Conservation (phyloP, 2,113 vertebrate species). For the Meleagris gallopavo region DNA sequence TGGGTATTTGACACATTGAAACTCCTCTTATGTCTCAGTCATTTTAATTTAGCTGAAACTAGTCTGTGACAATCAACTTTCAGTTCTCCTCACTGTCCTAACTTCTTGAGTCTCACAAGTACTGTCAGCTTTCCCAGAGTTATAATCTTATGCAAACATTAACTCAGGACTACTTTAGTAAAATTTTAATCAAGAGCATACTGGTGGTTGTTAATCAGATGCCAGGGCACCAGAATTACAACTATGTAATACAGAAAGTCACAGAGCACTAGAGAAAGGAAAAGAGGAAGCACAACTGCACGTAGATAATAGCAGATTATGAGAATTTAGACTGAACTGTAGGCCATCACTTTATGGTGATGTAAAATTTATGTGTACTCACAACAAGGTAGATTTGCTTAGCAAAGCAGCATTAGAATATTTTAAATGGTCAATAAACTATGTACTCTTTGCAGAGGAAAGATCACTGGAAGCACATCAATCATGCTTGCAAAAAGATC, state of each 20-base stretch:
- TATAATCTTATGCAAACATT: neutral
- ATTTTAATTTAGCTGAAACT: neutral
- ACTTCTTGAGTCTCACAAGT: neutral
- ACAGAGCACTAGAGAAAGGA: rapidly evolving
- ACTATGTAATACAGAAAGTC: neutral
- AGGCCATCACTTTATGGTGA: neutral
- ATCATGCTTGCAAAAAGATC: neutral
- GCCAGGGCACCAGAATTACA: neutral
- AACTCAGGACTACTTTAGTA: neutral
- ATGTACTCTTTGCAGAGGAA: neutral
- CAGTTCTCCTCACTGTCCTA: neutral
- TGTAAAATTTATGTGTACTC: neutral
- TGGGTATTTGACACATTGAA: neutral
- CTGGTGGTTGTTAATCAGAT: neutral
- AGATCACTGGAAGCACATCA: neutral
- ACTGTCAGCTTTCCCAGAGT: neutral
- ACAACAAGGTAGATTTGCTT: neutral
- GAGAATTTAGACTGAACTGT: neutral
- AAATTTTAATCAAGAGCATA: neutral
- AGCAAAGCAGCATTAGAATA: neutral
- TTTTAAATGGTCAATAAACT: neutral
- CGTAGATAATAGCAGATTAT: neutral
- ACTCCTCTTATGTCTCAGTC: neutral
- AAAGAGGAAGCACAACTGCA: neutral
- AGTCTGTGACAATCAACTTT: neutral